Percentiles rank a stretch among this genome's conserved stretches.
These are phyloP conservation scores for Caenorhabditis wallacei DNA, from an alignment of 2,888 invertebrate genomes.

Conservation along the genomic window DNA sequence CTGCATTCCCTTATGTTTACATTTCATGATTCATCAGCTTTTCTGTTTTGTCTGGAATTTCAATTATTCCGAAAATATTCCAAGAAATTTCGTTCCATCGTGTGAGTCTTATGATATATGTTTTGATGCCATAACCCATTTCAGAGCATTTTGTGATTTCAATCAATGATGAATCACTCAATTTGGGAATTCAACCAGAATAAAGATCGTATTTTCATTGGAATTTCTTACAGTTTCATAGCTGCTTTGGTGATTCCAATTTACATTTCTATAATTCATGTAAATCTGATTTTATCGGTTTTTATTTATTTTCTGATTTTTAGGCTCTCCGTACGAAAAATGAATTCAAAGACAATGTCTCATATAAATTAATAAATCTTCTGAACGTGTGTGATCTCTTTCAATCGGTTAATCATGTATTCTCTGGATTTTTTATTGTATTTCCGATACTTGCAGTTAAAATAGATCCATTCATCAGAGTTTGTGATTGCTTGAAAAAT, in stretches of 20 bases:
- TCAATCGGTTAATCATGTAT: background rate
- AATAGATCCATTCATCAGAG: conserved; percentile 9
- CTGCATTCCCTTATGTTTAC: no score
- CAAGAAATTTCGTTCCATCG: no score
- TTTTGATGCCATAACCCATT: no score
- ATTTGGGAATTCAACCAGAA: background rate
- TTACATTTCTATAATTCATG: background rate
- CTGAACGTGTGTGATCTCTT: conserved; percentile 7
- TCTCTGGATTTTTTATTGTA: conserved; percentile 4
- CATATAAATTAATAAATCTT: conserved; percentile 4
- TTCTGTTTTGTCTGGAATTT: no score
- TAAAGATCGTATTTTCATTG: background rate
- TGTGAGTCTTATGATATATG: no score
- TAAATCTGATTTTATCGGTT: no score
- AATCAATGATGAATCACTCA: background rate
- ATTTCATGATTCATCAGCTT: no score
- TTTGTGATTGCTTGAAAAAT: background rate
- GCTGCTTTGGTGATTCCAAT: background rate
- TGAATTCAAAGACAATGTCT: conserved; percentile 11
- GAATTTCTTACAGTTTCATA: background rate
- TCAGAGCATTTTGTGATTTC: no score
- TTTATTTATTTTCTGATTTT: background rate
- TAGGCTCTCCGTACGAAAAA: background rate
- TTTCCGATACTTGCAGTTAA: background rate
- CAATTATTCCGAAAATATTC: no score